Conservation (phyloP, 2,888 invertebrate genomes). For the Rotaria sp. region DNA sequence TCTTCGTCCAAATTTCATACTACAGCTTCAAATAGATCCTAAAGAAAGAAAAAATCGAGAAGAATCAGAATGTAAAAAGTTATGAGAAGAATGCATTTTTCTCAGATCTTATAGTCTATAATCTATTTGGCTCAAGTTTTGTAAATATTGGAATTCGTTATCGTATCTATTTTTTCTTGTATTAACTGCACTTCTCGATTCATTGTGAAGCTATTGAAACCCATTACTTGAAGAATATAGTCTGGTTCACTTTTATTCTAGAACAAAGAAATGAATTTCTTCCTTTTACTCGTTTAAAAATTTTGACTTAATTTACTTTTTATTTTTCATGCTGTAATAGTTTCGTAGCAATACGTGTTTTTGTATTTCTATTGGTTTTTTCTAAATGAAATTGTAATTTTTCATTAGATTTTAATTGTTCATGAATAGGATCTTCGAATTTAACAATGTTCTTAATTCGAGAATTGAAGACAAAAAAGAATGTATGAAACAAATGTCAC, state of each 20-base stretch:
- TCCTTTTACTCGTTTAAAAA: neutral
- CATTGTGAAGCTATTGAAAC: conserved; percentile 91
- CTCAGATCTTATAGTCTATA: no score
- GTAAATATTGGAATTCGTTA: no score
- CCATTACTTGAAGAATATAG: conserved; percentile 77
- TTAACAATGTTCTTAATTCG: conserved; percentile 73
- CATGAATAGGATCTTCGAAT: conserved; percentile 80
- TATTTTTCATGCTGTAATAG: conserved; percentile 22
- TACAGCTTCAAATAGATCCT: conserved; percentile 87
- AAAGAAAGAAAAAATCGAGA: neutral
- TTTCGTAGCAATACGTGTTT: conserved; percentile 19
- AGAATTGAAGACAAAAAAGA: no score
- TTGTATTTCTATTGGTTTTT: conserved; percentile 33
- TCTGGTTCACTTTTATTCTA: conserved; percentile 23
- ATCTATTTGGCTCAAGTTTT: no score
- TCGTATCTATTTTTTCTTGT: neutral
- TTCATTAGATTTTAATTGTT: conserved; percentile 73
- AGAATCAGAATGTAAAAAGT: no score
- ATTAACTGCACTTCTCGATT: conserved; percentile 76
- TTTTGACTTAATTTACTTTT: neutral
- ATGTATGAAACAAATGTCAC: conserved; percentile 47
- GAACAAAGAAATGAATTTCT: neutral
- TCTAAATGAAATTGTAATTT: conserved; percentile 90
- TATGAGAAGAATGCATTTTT: no score
- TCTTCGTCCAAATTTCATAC: conserved; percentile 98